A percentile compares a stretch with the other conserved stretches of the same genome.
phyloP scores from a whole-genome alignment of 2,888 invertebrate species.

The Polydrusus tereticollis region DNA sequence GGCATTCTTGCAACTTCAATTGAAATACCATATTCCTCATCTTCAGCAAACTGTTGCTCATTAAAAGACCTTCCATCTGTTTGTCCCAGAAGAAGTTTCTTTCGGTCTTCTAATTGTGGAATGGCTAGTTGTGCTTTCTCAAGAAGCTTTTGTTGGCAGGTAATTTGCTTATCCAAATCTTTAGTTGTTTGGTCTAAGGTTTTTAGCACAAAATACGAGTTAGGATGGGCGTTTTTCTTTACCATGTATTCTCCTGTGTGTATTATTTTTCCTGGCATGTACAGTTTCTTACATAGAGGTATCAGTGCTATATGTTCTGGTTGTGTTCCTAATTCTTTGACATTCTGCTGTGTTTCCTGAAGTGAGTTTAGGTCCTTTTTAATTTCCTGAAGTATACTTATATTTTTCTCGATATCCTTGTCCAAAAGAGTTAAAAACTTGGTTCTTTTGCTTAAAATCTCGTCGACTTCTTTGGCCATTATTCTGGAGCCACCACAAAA shows the following conservation, averaged over 20 bases:
- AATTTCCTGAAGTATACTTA: conserved; percentile 45
- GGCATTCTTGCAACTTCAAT: conserved; percentile 49
- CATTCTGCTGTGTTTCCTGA: conserved; percentile 51
- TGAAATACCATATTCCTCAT: conserved; percentile 37
- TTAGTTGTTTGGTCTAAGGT: conserved; percentile 55
- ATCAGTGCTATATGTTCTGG: conserved; percentile 58
- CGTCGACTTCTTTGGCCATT: conserved; percentile 45
- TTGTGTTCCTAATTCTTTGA: conserved; percentile 54
- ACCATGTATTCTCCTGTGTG: conserved; percentile 60
- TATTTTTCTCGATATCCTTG: conserved; percentile 53
- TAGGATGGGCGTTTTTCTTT: conserved; percentile 54
- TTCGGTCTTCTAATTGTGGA: conserved; percentile 57
- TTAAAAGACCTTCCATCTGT: conserved; percentile 16
- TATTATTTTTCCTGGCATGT: conserved; percentile 58
- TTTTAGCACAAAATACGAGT: conserved; percentile 55
- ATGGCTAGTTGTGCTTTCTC: conserved; percentile 52
- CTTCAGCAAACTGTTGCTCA: conserved; percentile 14
- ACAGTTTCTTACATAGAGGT: conserved; percentile 60
- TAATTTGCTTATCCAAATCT: conserved; percentile 51
- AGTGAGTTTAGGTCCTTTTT: conserved; percentile 50
- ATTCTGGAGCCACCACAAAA: not conserved
- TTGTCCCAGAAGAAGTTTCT: conserved; percentile 53
- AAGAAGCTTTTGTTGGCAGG: conserved; percentile 50
- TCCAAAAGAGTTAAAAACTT: conserved; percentile 55
- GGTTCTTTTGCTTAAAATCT: conserved; percentile 50